phyloP scores from a whole-genome alignment of 2,113 vertebrate genomes.

The Agapornis roseicollis region DNA sequence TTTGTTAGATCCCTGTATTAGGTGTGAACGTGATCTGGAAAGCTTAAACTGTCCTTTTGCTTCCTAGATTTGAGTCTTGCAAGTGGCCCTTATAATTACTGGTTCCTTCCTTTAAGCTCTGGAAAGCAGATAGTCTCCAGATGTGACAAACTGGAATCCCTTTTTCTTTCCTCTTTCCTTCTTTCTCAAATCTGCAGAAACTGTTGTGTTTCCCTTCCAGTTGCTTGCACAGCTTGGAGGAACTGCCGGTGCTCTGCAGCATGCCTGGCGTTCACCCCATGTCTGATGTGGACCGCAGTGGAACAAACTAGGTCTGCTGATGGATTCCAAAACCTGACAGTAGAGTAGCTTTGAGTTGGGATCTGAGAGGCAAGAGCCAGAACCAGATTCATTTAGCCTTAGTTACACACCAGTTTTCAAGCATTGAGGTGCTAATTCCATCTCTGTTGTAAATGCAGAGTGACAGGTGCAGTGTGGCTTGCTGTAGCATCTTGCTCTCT shows the following conservation, averaged over 20 bases:
- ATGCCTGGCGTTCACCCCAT: rapidly evolving
- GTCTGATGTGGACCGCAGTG: not conserved
- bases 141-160: not conserved
- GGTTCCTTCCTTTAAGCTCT: not conserved
- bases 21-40: not conserved
- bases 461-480: not conserved
- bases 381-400: not conserved
- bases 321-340: not conserved
- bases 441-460: not conserved
- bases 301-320: not conserved
- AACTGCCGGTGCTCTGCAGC: not conserved
- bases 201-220: not conserved
- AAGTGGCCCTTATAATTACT: not conserved
- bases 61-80: not conserved
- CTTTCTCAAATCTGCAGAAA: not conserved
- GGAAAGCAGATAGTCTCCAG: not conserved
- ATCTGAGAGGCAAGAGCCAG: not conserved
- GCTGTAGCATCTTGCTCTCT: rapidly evolving
- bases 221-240: not conserved
- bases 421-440: not conserved
- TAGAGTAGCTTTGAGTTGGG: not conserved
- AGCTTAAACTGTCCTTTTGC: not conserved
- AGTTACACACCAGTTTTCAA: not conserved
- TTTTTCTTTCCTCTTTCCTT: not conserved
- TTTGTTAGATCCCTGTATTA: not conserved